Percentiles rank a stretch among this genome's conserved stretches.
phyloP scores from a whole-genome alignment of 2,888 invertebrate genomes.

The Euplagia quadripunctaria region DNA sequence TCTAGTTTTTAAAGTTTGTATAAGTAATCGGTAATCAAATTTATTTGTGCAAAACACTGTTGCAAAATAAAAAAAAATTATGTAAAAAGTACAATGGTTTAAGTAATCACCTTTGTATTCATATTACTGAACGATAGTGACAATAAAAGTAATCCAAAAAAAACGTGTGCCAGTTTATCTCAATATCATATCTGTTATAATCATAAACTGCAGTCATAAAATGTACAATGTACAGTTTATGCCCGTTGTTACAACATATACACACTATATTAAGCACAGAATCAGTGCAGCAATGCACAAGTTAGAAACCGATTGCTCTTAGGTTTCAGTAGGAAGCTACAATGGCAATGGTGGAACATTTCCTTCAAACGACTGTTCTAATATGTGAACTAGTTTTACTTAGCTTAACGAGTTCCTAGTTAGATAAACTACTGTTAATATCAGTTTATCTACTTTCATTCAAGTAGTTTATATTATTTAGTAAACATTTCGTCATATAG shows the following conservation, averaged over 20 bases:
- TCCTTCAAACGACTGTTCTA: not conserved
- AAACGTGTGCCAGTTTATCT: not conserved
- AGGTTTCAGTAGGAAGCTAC: slow-evolving; percentile 9
- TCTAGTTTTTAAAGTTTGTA: not conserved
- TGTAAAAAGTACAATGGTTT: too few relatives aligned
- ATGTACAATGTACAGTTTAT: not conserved
- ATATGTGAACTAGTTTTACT: not conserved
- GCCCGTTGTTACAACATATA: slow-evolving; percentile 27
- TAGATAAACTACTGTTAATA: not conserved
- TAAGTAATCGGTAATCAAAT: not conserved
- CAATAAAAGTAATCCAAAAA: too few relatives aligned
- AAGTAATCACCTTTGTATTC: too few relatives aligned
- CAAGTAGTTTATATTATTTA: not conserved
- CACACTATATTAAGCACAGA: slow-evolving; percentile 14
- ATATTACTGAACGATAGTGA: too few relatives aligned
- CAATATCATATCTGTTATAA: not conserved
- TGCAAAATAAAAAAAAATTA: too few relatives aligned
- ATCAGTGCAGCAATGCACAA: slow-evolving; percentile 37
- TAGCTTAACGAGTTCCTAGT: not conserved
- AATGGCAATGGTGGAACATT: not conserved
- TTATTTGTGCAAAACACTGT: not conserved
- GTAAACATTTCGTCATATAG: not conserved
- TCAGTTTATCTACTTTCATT: not conserved
- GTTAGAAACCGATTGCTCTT: slow-evolving; percentile 32
- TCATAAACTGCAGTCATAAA: slow-evolving; percentile 4